Evolutionary conservation across 2,797 vertebrate species (phyloP), one percentile per base, ranked within the genome.

Genomic region (Fistularia tabacaria): DNA sequence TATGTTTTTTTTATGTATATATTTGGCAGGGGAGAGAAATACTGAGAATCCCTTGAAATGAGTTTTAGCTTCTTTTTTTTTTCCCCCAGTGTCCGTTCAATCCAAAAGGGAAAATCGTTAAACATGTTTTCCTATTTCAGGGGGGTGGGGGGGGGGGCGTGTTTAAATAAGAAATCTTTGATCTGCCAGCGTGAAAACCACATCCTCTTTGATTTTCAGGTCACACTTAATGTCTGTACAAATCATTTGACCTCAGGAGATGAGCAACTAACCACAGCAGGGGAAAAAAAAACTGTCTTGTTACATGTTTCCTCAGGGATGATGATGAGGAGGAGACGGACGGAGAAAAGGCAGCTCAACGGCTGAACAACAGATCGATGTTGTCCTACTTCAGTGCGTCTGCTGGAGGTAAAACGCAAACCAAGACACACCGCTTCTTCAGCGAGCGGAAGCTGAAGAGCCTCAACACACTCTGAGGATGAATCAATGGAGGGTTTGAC

Each of bases 361-460:
- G 80, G 38, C 58, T 84, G 46, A 87, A 83, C 8, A 82, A 87
- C 54, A 65, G 65, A n/a, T 91, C 92, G n/a, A 75, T 87, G 73
- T 65, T 90, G 53, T 88, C 90, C 1, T 95, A 86, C 79, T 92
- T 93, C 43, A 65, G 78, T 46, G 58, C 78, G 5, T 57, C 80
- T 47, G 51, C 62, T 55, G 79, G 55, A 59, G 69, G 49, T 15
- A 64, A 57, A 0, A 3, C 46, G 38, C 66, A 69, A 51, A 76
- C 51, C 15, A 0, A 40, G 59, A 67, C 77, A 1, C 82, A 88
- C 60, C 84, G 81, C 39, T 90, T 85, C 75, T 87, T 87, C 74
- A 70, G 71, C 0, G 88, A 90, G 14, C 65, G 87, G 40, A 74
- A 71, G 69, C 76, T 88, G 67, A 81, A 55, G 70, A 83, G 69